Conservation (phyloP, 2,113 vertebrate species). For the Hippocampus mohnikei region DNA sequence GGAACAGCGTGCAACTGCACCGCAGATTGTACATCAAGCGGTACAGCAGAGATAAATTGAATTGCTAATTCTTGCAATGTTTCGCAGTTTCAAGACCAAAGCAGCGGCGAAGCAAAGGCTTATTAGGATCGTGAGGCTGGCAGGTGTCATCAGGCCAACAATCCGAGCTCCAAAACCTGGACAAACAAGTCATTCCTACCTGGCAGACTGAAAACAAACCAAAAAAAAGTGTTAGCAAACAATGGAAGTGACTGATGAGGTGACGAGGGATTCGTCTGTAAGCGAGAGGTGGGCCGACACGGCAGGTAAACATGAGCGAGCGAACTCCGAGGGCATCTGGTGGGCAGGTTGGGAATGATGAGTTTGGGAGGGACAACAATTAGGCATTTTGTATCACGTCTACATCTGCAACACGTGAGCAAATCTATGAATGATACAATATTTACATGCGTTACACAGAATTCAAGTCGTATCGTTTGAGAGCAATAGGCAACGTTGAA, state of each 20-base stretch:
- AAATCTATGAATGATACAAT: too few species aligned
- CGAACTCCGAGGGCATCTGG: too few species aligned
- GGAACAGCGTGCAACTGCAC: too few species aligned
- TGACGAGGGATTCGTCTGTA: background rate
- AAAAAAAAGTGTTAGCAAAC: background rate
- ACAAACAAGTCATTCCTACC: background rate
- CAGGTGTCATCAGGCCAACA: background rate
- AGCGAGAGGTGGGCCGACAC: background rate
- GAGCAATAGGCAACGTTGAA: background rate
- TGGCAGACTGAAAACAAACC: background rate
- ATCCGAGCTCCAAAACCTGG: background rate
- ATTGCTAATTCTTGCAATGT: background rate
- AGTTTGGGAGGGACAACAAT: too few species aligned
- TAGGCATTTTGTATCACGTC: too few species aligned
- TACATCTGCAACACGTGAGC: too few species aligned
- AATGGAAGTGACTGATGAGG: background rate
- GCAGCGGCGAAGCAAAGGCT: background rate
- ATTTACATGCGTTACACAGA: too few species aligned
- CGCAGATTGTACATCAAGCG: too few species aligned
- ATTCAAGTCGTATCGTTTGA: background rate
- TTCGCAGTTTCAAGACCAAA: background rate
- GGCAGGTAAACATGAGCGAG: background rate
- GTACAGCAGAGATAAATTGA: too few species aligned
- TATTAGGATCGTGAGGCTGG: background rate
- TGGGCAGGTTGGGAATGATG: too few species aligned